Base-by-base conservation (phyloP, 2,888 invertebrate species). In the Xylocampa areola region DNA sequence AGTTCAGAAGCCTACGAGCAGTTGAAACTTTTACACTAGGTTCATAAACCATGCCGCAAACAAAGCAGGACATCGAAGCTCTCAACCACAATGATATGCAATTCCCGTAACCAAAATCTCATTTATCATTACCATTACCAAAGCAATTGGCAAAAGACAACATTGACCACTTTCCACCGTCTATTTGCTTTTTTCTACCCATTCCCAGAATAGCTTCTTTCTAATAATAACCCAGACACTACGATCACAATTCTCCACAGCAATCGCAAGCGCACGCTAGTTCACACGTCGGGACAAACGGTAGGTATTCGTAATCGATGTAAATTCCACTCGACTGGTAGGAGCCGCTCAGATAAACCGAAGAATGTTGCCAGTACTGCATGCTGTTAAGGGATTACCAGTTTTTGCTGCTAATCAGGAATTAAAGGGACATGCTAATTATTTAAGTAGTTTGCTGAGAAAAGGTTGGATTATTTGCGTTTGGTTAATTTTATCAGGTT, bases 291-390 rank as follows among this genome's bases (percentile, higher is more conserved):
- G 37, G 49, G 68, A 73, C 77, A 68, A 65, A 72, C 68, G 39
- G 54, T 71, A 68, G 59, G 61, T 73, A 70, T 80, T 73, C 48
- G 76, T 76, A 74, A 79, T 74, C 68, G 70, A 80, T 78, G 74
- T 73, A 75, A 79, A 81, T 80, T 80, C 80, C 65, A 59, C 23
- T 40, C n/a, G 57, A 16, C 51, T 29, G 51, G 54, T 44, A 66
- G 58, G 54, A 58, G 57, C 57, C 49, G 36, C 36, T 47, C 43
- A 73, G 68, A 68, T 75, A 78, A 72, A 72, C 48, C 52, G 43
- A 25, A 75, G 81, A 84, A 84, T 84, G 82, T 76, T 59, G 78
- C 70, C 65, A 48, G 58, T 50, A 67, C 30, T 4, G 64, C 65
- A 60, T 57, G 63, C 75, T 60, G 70, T 70, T 63, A 76, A 59